Evolutionary conservation across 2,888 invertebrate species (phyloP).

Genomic region (Sisyra nigra): DNA sequence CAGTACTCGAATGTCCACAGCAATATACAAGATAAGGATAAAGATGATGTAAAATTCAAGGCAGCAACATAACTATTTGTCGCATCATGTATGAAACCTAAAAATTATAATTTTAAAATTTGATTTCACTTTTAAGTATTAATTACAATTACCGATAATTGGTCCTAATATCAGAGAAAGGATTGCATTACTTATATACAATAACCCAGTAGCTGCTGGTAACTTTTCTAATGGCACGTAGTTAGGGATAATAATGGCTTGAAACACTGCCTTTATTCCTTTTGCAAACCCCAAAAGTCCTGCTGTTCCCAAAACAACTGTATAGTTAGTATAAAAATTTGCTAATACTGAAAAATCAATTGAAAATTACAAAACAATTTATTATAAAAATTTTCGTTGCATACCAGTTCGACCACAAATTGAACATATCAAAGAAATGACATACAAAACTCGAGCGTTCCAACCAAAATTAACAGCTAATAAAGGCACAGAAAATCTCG

Average conservation of each 20-base stretch:
- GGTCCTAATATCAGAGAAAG: slow-evolving; percentile 24
- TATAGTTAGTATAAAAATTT: slow-evolving; percentile 11
- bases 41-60: slow-evolving; percentile 21
- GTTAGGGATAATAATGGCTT: slow-evolving; percentile 25
- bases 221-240: slow-evolving; percentile 23
- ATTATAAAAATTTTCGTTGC: slow-evolving; percentile 9
- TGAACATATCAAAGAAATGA: slow-evolving; percentile 22
- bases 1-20: slow-evolving; percentile 18
- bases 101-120: slow-evolving; percentile 8
- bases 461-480: slow-evolving; percentile 20
- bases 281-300: slow-evolving; percentile 23
- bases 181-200: slow-evolving; percentile 24
- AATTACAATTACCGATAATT: slow-evolving; percentile 20
- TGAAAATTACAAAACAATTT: not conserved
- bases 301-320: slow-evolving; percentile 16
- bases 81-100: slow-evolving; percentile 22
- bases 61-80: slow-evolving; percentile 21
- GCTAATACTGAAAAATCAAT: slow-evolving; percentile 4
- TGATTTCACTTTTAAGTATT: not conserved
- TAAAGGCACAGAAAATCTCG: slow-evolving; percentile 25
- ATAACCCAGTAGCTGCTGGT: slow-evolving; percentile 24
- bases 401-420: slow-evolving; percentile 25
- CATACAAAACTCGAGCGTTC: slow-evolving; percentile 24
- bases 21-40: slow-evolving; percentile 21
- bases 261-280: slow-evolving; percentile 26